Evolutionary conservation across 2,888 invertebrate species (phyloP), one percentile per base, ranked within the genome.

Genomic region (Sepioteuthis lessoniana): DNA sequence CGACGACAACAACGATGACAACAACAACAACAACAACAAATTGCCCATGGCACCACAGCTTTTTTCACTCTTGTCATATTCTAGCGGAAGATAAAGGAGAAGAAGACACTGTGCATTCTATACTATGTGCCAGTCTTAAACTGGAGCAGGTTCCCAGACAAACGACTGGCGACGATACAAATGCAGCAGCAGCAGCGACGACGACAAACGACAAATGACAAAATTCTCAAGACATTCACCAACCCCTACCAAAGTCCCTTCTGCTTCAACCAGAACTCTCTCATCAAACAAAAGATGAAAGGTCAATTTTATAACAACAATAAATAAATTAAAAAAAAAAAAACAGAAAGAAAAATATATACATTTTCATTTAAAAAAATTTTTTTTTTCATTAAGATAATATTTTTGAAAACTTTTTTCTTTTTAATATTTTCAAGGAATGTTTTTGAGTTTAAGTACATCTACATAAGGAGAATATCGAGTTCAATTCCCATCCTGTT

Each of bases 141-240:
- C n/a, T 76, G 19, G 76, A 76, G n/a, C 76, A 76, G n/a, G 76
- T 76, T 76, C 76, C 76, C 76, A 76, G 76, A 76, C 76, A 76
- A n/a, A n/a, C n/a, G 16, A n/a, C n/a, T 35, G 13, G n/a, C n/a
- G 76, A 35, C 76, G 76, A 76, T n/a, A 76, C 76, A 76, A n/a
- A 76, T 13, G 16, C 76, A 76, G n/a, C 76, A 76, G 76, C 76
- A 76, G 76, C 76, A 76, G 76, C 13, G 4, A 31, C 28, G 0
- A 5, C 28, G 8, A 25, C 60, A 31, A 60, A 31, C 76, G 76
- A n/a, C 76, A n/a, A 76, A n/a, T n/a, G 76, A n/a, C n/a, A 35
- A 76, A 76, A 76, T n/a, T n/a, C 76, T 35, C n/a, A 76, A n/a
- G 35, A 76, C 76, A 35, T 16, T 35, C 35, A n/a, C n/a, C 35